A percentile compares a stretch with the other conserved stretches of the same genome.
phyloP scores from a whole-genome alignment of 2,797 vertebrate genomes.

The Pangasius mekongensis region DNA sequence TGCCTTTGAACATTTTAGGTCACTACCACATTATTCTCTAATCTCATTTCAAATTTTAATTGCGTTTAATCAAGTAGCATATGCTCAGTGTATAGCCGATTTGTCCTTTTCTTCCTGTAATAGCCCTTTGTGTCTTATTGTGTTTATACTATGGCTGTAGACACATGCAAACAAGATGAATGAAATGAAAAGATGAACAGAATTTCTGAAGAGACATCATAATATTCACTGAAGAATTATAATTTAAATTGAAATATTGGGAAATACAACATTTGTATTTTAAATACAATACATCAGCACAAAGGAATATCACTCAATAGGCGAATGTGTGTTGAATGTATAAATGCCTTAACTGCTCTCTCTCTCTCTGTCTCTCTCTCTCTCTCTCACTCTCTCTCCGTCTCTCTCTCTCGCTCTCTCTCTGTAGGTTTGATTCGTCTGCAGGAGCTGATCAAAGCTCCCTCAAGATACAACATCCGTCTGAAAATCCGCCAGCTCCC shows the following conservation, averaged over 20 bases:
- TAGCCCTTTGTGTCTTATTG: background rate
- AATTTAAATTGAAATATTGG: background rate
- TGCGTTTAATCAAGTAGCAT: background rate
- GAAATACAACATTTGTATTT: background rate
- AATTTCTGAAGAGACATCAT: background rate
- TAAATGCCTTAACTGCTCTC: background rate
- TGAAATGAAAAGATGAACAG: background rate
- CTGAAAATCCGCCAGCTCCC: conserved; percentile 97
- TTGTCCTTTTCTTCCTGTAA: background rate
- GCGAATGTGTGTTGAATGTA: background rate
- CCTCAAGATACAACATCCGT: conserved; percentile 94
- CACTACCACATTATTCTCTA: background rate
- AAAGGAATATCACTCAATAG: conserved; percentile 1
- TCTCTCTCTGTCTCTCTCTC: background rate
- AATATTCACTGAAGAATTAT: background rate
- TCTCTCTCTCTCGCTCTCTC: conserved; percentile 59
- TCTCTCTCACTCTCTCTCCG: background rate
- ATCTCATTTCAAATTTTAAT: background rate
- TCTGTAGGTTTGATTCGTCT: conserved; percentile 92
- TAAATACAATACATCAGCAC: background rate
- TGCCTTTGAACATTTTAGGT: background rate
- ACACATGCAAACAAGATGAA: background rate
- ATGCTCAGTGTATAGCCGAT: background rate
- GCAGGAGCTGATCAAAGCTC: conserved; percentile 98
- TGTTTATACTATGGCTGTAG: background rate